Base-by-base conservation (phyloP, 2,113 vertebrate species). In the Reinhardtius hippoglossoides region DNA sequence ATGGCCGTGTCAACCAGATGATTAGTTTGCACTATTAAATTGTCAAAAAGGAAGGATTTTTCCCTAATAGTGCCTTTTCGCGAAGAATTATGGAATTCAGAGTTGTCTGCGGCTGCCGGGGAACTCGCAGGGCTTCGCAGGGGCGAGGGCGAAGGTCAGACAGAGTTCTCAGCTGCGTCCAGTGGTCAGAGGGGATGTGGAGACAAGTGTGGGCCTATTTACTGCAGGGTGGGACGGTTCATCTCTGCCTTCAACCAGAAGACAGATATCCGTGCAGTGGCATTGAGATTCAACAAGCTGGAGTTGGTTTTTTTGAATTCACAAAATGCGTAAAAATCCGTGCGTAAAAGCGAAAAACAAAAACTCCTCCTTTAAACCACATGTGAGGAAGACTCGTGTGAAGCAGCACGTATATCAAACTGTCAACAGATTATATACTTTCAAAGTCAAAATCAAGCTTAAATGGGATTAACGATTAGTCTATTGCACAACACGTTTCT, bases 21-120 rank as follows among this genome's bases (percentile, higher is more conserved):
- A 97, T 96, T 96, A 94, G 95, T 96, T 95, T 95, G 94, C 94
- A 92, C 96, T 95, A 97, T 97, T 97, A 97, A 94, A 96, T 95
- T 96, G 96, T 97, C 96, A 95, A 95, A 96, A 95, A 94, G 94
- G 90, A 95, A 95, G 95, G 94, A 94, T 95, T 95, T 95, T 80
- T 74, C 76, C 89, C 93, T 94, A 94, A 96, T 95, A 94, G 94
- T 95, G 93, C 90, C 88, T 76, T 92, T 93, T 93, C 92, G 84
- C 74, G 82, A 94, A 95, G 95, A 95, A 94, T 92, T 94, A 92
- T 94, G 92, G 94, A 95, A 94, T 94, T 93, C 91, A 92, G 73
- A 89, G 85, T 88, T 84, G 86, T 92, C 93, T 90, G 95, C 82
- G 90, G 93, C 86, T 88, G 79, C 70, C 23, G 69, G 83, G 85